Conservation (phyloP, 2,797 vertebrate genomes). For the Cyclura pinguis region DNA sequence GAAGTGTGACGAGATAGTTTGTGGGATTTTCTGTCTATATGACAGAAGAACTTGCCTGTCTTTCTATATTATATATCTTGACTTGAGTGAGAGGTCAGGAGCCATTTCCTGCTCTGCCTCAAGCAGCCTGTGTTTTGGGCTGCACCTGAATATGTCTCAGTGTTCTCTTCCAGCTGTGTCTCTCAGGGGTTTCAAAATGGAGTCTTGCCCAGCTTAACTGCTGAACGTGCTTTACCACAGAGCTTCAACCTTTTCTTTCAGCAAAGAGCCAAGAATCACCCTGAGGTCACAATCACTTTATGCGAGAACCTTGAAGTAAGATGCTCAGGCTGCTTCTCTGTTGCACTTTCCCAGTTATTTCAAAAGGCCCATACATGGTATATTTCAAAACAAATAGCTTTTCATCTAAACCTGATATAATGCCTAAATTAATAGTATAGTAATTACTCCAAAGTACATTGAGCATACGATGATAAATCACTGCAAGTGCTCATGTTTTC, state of each 20-base stretch:
- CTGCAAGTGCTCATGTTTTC: conserved; percentile 59
- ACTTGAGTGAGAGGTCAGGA: neutral
- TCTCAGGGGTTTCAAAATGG: neutral
- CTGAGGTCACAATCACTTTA: no score
- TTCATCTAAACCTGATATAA: conserved; percentile 43
- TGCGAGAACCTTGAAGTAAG: neutral
- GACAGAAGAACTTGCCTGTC: neutral
- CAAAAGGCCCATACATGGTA: neutral
- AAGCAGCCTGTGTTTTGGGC: neutral
- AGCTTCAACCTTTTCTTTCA: neutral
- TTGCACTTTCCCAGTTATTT: conserved; percentile 1
- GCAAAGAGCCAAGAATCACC: neutral
- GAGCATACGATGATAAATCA: conserved; percentile 64
- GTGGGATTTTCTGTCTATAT: neutral
- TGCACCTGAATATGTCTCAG: neutral
- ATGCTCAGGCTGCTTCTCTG: neutral
- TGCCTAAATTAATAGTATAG: conserved; percentile 64
- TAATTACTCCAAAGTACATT: conserved; percentile 59
- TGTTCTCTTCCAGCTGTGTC: neutral
- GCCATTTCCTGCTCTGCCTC: neutral
- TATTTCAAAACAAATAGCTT: conserved; percentile 49
- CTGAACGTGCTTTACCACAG: neutral
- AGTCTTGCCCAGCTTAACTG: neutral
- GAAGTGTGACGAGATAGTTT: neutral
- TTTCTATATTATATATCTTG: neutral